Percentiles rank a stretch among this genome's conserved stretches.
phyloP scores from a whole-genome alignment of 2,113 vertebrate genomes.

The Neogale vison region DNA sequence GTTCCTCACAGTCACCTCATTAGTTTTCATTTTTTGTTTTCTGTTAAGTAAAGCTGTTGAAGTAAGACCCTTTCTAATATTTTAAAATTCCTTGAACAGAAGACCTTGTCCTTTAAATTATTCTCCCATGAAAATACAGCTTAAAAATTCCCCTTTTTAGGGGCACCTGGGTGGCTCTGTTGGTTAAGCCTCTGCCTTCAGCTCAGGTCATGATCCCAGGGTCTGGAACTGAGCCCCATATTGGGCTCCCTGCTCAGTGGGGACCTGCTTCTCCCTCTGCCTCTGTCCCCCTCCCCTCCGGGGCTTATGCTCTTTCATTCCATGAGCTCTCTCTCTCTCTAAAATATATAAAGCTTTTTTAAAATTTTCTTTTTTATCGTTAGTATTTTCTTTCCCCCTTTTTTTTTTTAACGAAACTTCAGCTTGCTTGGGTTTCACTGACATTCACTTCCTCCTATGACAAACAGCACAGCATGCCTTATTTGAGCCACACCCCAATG shows the following conservation, averaged over 20 bases:
- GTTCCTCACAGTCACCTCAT: not conserved
- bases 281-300: too few species aligned
- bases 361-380: not conserved
- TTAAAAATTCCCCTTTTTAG: not conserved
- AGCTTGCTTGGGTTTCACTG: not conserved
- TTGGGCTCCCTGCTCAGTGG: not conserved
- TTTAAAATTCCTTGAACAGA: not conserved
- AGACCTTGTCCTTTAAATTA: not conserved
- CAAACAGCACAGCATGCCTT: not conserved
- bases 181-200: not conserved
- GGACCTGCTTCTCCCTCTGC: not conserved
- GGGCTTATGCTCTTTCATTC: not conserved
- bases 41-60: not conserved
- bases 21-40: not conserved
- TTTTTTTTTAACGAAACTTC: not conserved
- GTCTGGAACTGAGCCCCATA: not conserved
- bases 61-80: not conserved
- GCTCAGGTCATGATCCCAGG: not conserved
- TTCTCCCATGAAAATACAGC: constrained; percentile 30
- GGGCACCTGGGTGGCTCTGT: not conserved
- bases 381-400: not conserved
- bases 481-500: not conserved
- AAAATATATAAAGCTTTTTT: not conserved
- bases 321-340: not conserved
- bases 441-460: not conserved